phyloP scores from a whole-genome alignment of 2,888 invertebrate genomes.

The Dasypolia templi region DNA sequence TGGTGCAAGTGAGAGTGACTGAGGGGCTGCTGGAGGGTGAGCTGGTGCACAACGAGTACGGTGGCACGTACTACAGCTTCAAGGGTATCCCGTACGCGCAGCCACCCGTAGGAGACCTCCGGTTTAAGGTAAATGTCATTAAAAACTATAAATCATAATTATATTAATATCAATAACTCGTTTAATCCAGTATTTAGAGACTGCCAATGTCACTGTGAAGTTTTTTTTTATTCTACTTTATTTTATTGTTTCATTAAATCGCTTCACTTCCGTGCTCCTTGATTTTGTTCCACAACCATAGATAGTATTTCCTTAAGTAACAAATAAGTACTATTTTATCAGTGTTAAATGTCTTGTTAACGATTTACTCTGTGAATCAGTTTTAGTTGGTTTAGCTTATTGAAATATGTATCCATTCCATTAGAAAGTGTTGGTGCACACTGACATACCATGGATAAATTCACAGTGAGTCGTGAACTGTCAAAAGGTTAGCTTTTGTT shows the following conservation, averaged over 20 bases:
- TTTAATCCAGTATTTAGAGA: not conserved
- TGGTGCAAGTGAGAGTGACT: constrained; percentile 68
- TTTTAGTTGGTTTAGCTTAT: not conserved
- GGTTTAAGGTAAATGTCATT: constrained; percentile 83
- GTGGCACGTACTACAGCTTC: constrained; percentile 72
- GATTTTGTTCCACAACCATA: not conserved
- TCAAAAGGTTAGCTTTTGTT: not conserved
- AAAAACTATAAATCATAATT: not conserved
- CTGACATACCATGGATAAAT: not conserved
- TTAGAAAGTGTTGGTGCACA: not conserved
- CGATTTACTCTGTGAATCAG: not conserved
- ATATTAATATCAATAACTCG: not conserved
- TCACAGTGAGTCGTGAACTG: not conserved
- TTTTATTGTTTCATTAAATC: not conserved
- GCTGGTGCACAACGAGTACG: constrained; percentile 65
- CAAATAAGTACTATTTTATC: not conserved
- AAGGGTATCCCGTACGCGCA: constrained; percentile 88
- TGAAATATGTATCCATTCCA: not conserved
- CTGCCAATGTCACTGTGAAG: not conserved
- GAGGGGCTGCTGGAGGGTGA: constrained; percentile 77
- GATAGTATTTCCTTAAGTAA: not conserved
- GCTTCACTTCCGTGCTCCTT: not conserved
- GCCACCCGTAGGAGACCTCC: constrained; percentile 84
- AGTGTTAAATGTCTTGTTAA: no score
- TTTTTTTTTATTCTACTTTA: not conserved